phyloP scores from a whole-genome alignment of 2,113 vertebrate species.

The Phainopepla nitens region DNA sequence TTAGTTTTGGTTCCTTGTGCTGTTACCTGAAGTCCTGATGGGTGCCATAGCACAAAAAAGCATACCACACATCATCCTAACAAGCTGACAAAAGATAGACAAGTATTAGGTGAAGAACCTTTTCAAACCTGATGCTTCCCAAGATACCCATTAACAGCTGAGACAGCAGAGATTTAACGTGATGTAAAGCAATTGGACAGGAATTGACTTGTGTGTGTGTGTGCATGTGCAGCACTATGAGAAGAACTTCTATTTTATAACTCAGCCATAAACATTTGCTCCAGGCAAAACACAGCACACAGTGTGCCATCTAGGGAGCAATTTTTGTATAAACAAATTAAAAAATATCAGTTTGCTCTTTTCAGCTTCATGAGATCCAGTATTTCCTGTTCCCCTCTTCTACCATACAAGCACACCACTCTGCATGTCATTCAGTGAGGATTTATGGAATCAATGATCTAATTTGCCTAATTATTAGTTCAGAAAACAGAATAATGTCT shows the following conservation, averaged over 20 bases:
- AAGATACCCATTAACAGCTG: background rate
- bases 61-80: background rate
- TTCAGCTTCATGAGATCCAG: background rate
- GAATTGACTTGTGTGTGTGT: background rate
- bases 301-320: conserved; percentile 19
- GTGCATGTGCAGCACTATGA: background rate
- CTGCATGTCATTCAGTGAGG: background rate
- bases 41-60: background rate
- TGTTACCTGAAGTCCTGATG: background rate
- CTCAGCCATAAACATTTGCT: conserved; percentile 49
- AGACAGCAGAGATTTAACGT: conserved; percentile 25
- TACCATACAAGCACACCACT: background rate
- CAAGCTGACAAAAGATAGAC: background rate
- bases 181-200: conserved; percentile 36
- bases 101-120: background rate
- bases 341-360: conserved; percentile 35
- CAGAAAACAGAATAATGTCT: background rate
- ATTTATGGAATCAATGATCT: background rate
- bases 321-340: conserved; percentile 48
- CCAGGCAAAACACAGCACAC: conserved; percentile 36
- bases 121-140: background rate
- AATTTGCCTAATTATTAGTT: conserved; percentile 34
- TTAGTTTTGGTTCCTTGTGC: background rate
- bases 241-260: conserved; percentile 24
- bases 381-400: background rate